These are phyloP conservation scores for Gavia stellata DNA, from an alignment of 2,113 vertebrate genomes.

Conservation along the genomic window DNA sequence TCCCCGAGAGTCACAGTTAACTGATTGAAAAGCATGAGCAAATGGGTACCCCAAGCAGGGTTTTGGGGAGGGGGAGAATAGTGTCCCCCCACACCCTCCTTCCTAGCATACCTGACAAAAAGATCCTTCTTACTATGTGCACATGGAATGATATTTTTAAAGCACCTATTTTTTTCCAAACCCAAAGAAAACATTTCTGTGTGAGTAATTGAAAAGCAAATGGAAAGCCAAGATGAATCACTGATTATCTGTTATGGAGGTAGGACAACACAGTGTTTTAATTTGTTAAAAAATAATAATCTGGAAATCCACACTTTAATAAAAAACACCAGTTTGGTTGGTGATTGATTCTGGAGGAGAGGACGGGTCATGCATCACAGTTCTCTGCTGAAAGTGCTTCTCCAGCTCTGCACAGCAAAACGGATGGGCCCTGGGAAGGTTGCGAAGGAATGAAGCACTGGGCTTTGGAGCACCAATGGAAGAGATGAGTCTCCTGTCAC, in stretches of 20 bases:
- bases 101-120: background rate
- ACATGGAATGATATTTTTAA: background rate
- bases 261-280: background rate
- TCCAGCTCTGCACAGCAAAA: background rate
- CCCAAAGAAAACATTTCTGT: background rate
- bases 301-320: background rate
- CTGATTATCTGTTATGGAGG: background rate
- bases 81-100: rapidly evolving
- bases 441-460: background rate
- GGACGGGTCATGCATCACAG: background rate
- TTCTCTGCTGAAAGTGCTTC: background rate
- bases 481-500: background rate
- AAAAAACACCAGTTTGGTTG: background rate
- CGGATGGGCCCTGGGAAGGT: rapidly evolving
- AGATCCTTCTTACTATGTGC: background rate
- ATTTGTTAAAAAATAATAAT: background rate
- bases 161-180: background rate
- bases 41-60: background rate
- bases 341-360: background rate
- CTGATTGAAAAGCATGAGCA: background rate
- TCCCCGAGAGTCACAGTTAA: background rate
- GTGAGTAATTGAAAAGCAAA: background rate
- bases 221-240: background rate
- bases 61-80: background rate
- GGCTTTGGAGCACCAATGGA: background rate